Conservation (phyloP, 2,888 invertebrate genomes). For the Oscheius sp. region DNA sequence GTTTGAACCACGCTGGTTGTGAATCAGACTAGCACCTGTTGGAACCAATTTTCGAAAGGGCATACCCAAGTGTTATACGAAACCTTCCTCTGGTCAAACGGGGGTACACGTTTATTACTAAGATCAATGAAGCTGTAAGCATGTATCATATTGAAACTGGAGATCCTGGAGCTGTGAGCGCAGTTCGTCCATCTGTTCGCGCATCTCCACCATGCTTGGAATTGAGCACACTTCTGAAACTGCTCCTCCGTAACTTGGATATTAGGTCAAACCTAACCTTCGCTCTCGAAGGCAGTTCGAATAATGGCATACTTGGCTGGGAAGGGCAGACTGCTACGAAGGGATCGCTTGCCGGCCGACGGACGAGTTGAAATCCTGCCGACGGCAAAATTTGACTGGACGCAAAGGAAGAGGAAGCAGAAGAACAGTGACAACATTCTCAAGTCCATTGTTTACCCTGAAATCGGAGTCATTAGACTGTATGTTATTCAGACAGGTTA, state of each 20-base stretch:
- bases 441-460: slow-evolving; percentile 27
- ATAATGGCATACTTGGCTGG: slow-evolving; percentile 20
- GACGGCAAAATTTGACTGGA: slow-evolving; percentile 31
- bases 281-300: slow-evolving; percentile 12
- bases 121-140: slow-evolving; percentile 5
- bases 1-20: too few species aligned
- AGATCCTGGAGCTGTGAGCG: slow-evolving; percentile 3
- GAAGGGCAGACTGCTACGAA: slow-evolving; percentile 7
- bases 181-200: slow-evolving; percentile 11
- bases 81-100: neutral
- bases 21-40: too few species aligned
- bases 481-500: neutral
- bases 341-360: slow-evolving; percentile 33
- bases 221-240: slow-evolving; percentile 22
- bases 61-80: too few species aligned
- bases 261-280: neutral
- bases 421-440: slow-evolving; percentile 9
- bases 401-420: slow-evolving; percentile 14
- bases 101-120: neutral
- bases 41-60: too few species aligned
- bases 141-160: slow-evolving; percentile 25
- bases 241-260: neutral
- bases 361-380: slow-evolving; percentile 30
- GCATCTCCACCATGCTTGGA: slow-evolving; percentile 12
- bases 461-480: neutral